phyloP scores from a whole-genome alignment of 2,113 vertebrate species.

The Notiomystis cincta region DNA sequence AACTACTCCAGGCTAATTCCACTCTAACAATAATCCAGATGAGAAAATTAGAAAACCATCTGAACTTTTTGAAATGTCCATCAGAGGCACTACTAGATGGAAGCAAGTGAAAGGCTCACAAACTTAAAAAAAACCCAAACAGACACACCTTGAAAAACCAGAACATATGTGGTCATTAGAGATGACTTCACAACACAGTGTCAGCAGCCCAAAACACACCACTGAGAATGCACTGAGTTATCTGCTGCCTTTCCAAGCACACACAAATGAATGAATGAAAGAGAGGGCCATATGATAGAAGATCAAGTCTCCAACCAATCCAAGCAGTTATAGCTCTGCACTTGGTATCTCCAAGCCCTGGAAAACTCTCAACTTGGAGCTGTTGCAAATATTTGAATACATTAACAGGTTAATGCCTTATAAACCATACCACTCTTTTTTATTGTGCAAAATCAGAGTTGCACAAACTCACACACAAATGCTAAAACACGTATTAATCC shows the following conservation, averaged over 20 bases:
- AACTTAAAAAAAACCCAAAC: accelerated
- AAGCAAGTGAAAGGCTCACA: not conserved
- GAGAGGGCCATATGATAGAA: not conserved
- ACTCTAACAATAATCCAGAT: not conserved
- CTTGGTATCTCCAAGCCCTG: not conserved
- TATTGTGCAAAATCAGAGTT: not conserved
- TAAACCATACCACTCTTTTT: not conserved
- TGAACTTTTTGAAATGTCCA: not conserved
- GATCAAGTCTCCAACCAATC: not conserved
- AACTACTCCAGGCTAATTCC: not conserved
- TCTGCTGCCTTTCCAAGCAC: not conserved
- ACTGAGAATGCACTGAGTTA: not conserved
- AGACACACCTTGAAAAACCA: not conserved
- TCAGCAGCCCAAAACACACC: not conserved
- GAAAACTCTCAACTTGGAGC: not conserved
- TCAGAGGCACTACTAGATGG: not conserved
- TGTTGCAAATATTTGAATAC: not conserved
- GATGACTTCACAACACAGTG: not conserved
- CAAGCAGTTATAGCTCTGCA: not conserved
- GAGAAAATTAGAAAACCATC: not conserved
- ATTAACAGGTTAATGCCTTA: not conserved
- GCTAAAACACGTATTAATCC: not conserved
- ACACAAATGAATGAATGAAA: not conserved
- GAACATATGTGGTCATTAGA: not conserved
- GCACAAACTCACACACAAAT: not conserved